These are phyloP conservation scores for Bergia puertoricense DNA, from an alignment of 92 coral and sea anemone species.

Conservation along the genomic window DNA sequence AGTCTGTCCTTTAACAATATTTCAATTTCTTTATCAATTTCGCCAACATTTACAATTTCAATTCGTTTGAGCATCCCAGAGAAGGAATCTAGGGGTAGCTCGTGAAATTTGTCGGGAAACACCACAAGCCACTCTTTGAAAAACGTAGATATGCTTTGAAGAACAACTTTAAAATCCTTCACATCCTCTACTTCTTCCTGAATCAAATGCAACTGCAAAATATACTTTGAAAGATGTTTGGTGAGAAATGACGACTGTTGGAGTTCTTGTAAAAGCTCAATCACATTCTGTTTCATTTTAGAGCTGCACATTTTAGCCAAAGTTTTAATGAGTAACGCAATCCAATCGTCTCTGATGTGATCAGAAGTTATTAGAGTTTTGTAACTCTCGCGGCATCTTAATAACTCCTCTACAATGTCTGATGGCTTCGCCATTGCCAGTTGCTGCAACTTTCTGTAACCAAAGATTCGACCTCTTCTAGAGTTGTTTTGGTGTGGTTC, in stretches of 20 bases:
- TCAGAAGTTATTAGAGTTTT: slow-evolving; percentile 51
- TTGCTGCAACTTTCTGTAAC: slow-evolving; percentile 56
- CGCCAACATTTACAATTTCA: slow-evolving; percentile 33
- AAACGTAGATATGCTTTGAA: slow-evolving; percentile 60
- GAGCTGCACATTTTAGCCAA: slow-evolving; percentile 75
- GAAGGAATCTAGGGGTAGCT: slow-evolving; percentile 75
- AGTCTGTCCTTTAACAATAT: slow-evolving; percentile 54
- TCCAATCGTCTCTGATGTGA: slow-evolving; percentile 72
- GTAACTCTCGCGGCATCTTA: slow-evolving; percentile 60
- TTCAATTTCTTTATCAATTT: slow-evolving; percentile 50
- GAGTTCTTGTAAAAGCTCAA: slow-evolving; percentile 68
- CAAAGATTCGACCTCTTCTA: slow-evolving; percentile 56
- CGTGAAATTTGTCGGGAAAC: slow-evolving; percentile 65
- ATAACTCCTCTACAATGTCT: slow-evolving; percentile 48
- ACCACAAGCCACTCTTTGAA: slow-evolving; percentile 74
- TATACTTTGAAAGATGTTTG: slow-evolving; percentile 66
- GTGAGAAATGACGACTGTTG: slow-evolving; percentile 62
- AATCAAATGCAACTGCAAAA: slow-evolving; percentile 71
- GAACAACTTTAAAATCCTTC: slow-evolving; percentile 44
- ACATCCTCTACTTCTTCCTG: slow-evolving; percentile 53
- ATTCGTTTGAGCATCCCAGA: slow-evolving; percentile 54
- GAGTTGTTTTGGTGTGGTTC: not conserved
- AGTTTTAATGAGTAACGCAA: slow-evolving; percentile 56
- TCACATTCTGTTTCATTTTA: slow-evolving; percentile 68
- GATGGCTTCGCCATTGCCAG: slow-evolving; percentile 47